Base-by-base conservation (phyloP, 2,113 vertebrate species). In the Campylorhamphus procurvoides region DNA sequence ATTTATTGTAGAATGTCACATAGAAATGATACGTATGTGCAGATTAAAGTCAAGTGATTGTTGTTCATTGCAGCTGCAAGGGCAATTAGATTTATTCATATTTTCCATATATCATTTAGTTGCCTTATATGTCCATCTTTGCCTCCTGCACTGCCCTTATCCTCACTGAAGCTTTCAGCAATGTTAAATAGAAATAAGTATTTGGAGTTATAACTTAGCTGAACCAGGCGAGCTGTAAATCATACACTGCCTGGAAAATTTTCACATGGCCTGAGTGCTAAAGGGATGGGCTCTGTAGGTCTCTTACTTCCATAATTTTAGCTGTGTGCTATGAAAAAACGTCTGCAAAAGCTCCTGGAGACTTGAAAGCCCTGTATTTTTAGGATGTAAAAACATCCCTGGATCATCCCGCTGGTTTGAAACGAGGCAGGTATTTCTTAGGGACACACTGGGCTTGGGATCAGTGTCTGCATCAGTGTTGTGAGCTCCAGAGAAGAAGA, bases 81-180 rank as follows among this genome's bases (percentile, higher is more conserved):
- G 35, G 56, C 92, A 92, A 42, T 80, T 88, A 71, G 88, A 92
- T 94, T 95, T 95, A 94, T 93, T 95, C 76, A 94, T 80, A 92
- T 83, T 97, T 96, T 97, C 96, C 94, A 59, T 93, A 96, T 95
- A 86, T 93, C 92, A 71, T 90, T 22, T 53, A 81, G 68, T 93
- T n/a, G 52, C 94, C 94, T 94, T 95, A 86, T 96, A 86, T 93
- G 94, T 96, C 93, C 94, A 89, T 96, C 93, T 83, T 86, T 93
- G 90, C 81, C 90, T 93, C 64, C 90, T 88, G 75, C 84, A 24
- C 55, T 62, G 75, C 44, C 64, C 90, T 83, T 49, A 31, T 40
- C 87, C 82, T 88, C 35, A 10, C 59, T 56, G 66, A 67, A 64
- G 64, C 85, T 75, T 96, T 92, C 85, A 77, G 75, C 80, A 84